A percentile compares a stretch with the other conserved stretches of the same genome.
phyloP scores from a whole-genome alignment of 2,797 vertebrate genomes.

The Merluccius polli region DNA sequence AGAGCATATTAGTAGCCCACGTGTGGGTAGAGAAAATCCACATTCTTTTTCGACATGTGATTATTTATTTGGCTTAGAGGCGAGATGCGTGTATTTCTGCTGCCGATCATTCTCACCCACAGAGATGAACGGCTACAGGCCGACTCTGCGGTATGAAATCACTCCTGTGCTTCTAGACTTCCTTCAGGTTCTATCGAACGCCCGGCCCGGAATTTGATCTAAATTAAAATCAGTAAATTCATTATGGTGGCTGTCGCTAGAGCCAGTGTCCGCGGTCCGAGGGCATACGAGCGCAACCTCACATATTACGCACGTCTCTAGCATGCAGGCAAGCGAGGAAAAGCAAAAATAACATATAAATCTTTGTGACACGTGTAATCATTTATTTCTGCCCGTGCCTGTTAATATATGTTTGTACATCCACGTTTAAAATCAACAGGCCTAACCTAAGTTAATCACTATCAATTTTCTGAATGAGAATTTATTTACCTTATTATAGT shows the following conservation, averaged over 20 bases:
- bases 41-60: conserved; percentile 17
- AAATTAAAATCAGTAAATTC: conserved; percentile 62
- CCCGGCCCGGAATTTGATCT: conserved; percentile 39
- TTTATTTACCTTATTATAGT: neutral
- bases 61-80: conserved; percentile 22
- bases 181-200: conserved; percentile 31
- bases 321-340: neutral
- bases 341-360: conserved; percentile 13
- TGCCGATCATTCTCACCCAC: neutral
- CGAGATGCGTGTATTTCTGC: neutral
- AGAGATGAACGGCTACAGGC: neutral
- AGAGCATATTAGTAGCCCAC: conserved; percentile 6
- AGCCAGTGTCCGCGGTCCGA: neutral
- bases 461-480: conserved; percentile 2
- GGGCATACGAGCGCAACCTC: neutral
- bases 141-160: neutral
- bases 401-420: conserved; percentile 1
- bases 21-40: neutral
- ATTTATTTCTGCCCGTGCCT: conserved; percentile 2
- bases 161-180: conserved; percentile 24
- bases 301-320: neutral
- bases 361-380: neutral
- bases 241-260: conserved; percentile 26
- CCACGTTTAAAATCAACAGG: neutral
- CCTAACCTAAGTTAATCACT: neutral